phyloP scores from a whole-genome alignment of 2,888 invertebrate species.

The Villa cingulata region DNA sequence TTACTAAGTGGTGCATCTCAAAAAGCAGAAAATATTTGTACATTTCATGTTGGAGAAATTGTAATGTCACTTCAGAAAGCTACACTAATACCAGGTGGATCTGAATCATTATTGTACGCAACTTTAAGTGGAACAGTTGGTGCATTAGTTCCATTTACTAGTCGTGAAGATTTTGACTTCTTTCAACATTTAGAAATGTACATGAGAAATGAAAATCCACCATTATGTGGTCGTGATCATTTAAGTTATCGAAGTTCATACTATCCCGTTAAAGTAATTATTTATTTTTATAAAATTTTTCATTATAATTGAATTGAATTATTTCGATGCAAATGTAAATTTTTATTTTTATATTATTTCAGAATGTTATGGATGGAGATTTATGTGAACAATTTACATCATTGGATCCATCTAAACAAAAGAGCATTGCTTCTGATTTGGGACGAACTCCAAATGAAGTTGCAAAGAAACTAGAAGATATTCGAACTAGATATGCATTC shows the following conservation, averaged over 20 bases:
- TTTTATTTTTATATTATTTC: conserved; percentile 30
- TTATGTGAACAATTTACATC: conserved; percentile 98
- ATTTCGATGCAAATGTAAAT: too few relatives aligned
- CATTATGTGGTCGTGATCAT: conserved; percentile 94
- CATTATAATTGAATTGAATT: too few relatives aligned
- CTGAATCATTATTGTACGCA: conserved; percentile 91
- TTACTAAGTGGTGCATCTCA: conserved; percentile 93
- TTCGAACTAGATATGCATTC: conserved; percentile 96
- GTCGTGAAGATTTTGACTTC: conserved; percentile 95
- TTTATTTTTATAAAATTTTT: too few relatives aligned
- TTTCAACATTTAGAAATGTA: conserved; percentile 99
- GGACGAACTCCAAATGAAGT: conserved; percentile 94
- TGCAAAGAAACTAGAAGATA: conserved; percentile 96
- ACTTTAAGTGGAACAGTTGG: conserved; percentile 90
- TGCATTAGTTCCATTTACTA: conserved; percentile 85
- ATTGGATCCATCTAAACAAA: conserved; percentile 85
- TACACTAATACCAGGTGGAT: conserved; percentile 93
- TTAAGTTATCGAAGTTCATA: conserved; percentile 94
- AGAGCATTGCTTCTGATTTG: conserved; percentile 85
- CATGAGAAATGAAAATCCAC: conserved; percentile 93
- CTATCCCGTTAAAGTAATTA: conserved; percentile 80
- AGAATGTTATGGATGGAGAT: conserved; percentile 98
- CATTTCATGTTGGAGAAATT: conserved; percentile 93
- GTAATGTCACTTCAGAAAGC: conserved; percentile 92
- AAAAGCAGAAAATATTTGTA: conserved; percentile 84